Percentiles rank a stretch among this genome's conserved stretches.
phyloP scores from a whole-genome alignment of 2,113 vertebrate species.

The Cricetomys ansorgei region DNA sequence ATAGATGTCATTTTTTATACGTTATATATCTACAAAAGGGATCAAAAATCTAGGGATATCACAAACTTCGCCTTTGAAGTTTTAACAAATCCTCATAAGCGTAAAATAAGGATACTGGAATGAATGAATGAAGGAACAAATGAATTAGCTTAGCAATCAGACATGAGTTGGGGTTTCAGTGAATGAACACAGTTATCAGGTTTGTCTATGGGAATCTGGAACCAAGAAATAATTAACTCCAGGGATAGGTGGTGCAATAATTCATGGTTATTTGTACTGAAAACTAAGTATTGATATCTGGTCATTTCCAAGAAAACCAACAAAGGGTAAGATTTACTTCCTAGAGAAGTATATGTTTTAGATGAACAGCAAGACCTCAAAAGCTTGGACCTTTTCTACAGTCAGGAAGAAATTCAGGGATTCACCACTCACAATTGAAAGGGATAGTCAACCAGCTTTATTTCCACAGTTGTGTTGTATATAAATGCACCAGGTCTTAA shows the following conservation, averaged over 20 bases:
- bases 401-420: not conserved
- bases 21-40: not conserved
- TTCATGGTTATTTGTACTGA: not conserved
- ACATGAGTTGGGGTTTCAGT: not conserved
- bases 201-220: not conserved
- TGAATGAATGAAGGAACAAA: not conserved
- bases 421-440: not conserved
- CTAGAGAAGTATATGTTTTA: not conserved
- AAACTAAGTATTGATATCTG: not conserved
- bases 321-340: not conserved
- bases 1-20: not conserved
- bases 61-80: not conserved
- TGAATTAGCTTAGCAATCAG: constrained; percentile 22
- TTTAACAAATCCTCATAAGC: constrained; percentile 25
- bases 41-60: not conserved
- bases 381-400: not conserved
- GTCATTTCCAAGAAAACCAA: not conserved
- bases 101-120: not conserved
- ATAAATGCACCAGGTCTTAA: not conserved
- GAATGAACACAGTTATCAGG: not conserved
- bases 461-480: not conserved
- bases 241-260: not conserved
- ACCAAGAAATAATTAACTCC: not conserved
- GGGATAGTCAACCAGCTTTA: not conserved
- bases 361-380: not conserved